A percentile compares a stretch with the other conserved stretches of the same genome.
Conservation (phyloP, 2,113 vertebrate genomes). For the Semicossyphus pulcher region DNA sequence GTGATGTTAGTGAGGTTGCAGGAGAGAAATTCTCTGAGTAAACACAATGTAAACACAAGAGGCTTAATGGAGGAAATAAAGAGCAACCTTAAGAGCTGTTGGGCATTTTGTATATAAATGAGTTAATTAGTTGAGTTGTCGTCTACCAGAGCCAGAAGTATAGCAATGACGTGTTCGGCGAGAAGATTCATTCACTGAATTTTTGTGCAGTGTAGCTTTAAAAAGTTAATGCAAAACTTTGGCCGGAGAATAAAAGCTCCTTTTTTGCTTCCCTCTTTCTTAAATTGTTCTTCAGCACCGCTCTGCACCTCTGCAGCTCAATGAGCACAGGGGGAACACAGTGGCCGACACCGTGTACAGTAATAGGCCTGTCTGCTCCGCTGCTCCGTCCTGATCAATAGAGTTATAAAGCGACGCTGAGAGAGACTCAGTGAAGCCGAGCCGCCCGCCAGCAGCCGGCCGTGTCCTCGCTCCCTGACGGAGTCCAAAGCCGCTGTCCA, state of each 20-base stretch:
- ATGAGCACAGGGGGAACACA: constrained; percentile 10
- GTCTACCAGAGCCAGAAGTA: too few relatives aligned
- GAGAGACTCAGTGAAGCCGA: neutral
- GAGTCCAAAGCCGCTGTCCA: constrained; percentile 24
- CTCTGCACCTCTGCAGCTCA: neutral
- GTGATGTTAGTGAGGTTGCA: too few relatives aligned
- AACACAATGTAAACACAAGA: too few relatives aligned
- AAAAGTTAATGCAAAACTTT: too few relatives aligned
- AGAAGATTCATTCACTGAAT: too few relatives aligned
- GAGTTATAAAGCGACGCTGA: constrained; percentile 28
- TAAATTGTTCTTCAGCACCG: too few relatives aligned
- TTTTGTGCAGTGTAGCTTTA: neutral
- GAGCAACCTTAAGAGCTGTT: too few relatives aligned
- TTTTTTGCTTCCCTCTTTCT: neutral
- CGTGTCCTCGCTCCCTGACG: constrained; percentile 35
- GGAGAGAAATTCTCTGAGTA: too few relatives aligned
- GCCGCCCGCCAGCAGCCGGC: constrained; percentile 32
- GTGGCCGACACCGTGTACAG: neutral
- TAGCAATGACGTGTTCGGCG: too few relatives aligned
- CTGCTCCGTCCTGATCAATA: constrained; percentile 45
- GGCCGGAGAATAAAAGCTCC: neutral
- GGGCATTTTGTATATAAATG: too few relatives aligned
- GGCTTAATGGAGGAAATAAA: too few relatives aligned
- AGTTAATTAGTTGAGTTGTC: too few relatives aligned
- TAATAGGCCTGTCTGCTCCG: constrained; percentile 39